Evolutionary conservation across 1,140 invertebrate genomes (phyloP), one percentile per base, ranked within the genome.

Genomic region (Drosophila virilis): DNA sequence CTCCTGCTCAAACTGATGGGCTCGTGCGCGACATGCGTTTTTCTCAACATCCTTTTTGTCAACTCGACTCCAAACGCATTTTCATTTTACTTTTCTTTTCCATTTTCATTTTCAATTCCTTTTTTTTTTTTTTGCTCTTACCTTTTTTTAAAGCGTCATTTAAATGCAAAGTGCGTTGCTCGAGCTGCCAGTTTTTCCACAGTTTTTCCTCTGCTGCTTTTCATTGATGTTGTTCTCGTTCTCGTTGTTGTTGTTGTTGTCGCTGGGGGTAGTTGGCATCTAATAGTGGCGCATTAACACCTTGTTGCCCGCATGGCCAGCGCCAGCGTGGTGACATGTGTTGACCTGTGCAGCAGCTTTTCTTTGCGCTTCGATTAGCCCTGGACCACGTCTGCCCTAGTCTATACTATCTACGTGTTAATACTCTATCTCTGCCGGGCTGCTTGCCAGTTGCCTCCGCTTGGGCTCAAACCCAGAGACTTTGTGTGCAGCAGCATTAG

Each of bases 221-320:
- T 46, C 9, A 22, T 22, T 22, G 22, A 3, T 28, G 22, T 28
- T 6, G 22, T 28, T 6, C 4, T 28, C 22, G 3, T 28, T 37
- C 1, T 28, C 22, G 10, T 37, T 54, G 33, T 37, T 35, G 15
- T 33, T 32, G 8, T 32, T 2, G 10, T 8, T 40, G 55, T 17
- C 46, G 55, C 4, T 59, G 55, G 67, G 82, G 82, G 75, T 86
- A 86, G 82, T 68, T 80, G 37, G 28, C 15, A 35, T 46, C 42
- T 74, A 77, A 80, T 84, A 82, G 80, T 77, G 83, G 50, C 58
- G 80, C 83, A 89, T 88, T 88, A 88, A 88, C 83, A 88, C 83
- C 83, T 88, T 88, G 79, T 80, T 88, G 83, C 78, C 83, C 83
- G 67, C 67, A 75, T 70, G 72, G 64, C 38, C 58, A 61, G 57